Evolutionary conservation across 2,113 vertebrate species (phyloP), one percentile per base, ranked within the genome.

Genomic region (Crypturellus undulatus): DNA sequence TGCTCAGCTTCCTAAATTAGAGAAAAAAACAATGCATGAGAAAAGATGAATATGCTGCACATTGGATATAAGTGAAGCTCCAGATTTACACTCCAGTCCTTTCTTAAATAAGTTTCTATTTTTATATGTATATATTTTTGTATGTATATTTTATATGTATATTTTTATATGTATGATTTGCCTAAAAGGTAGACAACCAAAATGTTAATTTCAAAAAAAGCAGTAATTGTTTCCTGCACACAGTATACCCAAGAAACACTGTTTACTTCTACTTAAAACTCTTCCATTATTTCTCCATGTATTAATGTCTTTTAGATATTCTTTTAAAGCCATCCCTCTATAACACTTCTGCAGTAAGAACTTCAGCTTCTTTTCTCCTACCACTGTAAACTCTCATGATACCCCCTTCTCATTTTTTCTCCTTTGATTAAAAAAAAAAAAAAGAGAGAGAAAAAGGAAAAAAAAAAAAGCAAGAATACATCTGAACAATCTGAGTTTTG

Each of bases 1-100:
- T 99, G 98, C 92, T 99, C 99, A 4, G 98, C 98, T 97, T 99
- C 99, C 99, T 99, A 93, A 96, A 97, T 52, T 80, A 18, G 47
- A 79, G 49, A 86, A 97, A 96, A 1, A 96, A 43, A 34, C 45
- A 96, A 79, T 38, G 9, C 81, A 49, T 86, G 25, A 60, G 12
- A 40, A 64, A 17, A 94, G 36, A 59, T 24, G 62, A 73, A 78
- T 67, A 94, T 14, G 42, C 52, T 94, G 56, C 11, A 92, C 20
- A 73, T 17, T 63, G 20, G 5, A 80, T 5, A 62, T 6, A 85
- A 58, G 11, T 28, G 77, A 67, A 91, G 26, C 1, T 0, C 9
- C 5, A 58, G 42, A 58, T 78, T 75, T 14, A 65, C 63, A 78
- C 10, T 69, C 21, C 4, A 7, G 2, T 21, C 3, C 20, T 45